Conservation (phyloP, 2,113 vertebrate genomes). For the Hystrix cristata region DNA sequence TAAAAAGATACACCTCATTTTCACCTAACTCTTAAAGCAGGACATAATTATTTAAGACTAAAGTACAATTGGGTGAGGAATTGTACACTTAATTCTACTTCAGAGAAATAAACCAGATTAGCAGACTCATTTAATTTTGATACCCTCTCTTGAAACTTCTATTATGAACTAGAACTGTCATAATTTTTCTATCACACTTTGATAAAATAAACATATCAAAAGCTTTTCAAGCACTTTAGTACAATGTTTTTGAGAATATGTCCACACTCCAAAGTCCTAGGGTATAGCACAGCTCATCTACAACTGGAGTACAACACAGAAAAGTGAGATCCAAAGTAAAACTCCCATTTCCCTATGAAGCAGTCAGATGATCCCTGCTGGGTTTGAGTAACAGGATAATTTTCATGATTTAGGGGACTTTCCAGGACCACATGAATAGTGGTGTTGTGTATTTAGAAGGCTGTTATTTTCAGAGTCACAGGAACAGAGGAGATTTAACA, state of each 20-base stretch:
- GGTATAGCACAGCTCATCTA: not conserved
- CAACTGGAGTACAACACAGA: not conserved
- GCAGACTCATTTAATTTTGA: not conserved
- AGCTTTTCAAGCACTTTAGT: not conserved
- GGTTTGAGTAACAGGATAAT: conserved; percentile 78
- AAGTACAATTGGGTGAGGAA: not conserved
- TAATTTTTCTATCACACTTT: not conserved
- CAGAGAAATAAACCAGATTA: not conserved
- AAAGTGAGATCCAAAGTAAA: conserved; percentile 48
- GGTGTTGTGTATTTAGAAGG: conserved; percentile 68
- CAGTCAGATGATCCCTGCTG: conserved; percentile 63
- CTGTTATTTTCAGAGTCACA: conserved; percentile 75
- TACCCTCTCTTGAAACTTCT: not conserved
- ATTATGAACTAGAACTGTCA: not conserved
- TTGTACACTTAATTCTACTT: conserved; percentile 24
- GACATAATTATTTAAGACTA: not conserved
- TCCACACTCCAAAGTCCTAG: not conserved
- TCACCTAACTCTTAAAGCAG: not conserved
- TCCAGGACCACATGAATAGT: conserved; percentile 69
- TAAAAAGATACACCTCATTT: not conserved
- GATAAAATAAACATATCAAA: not conserved
- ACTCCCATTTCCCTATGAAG: conserved; percentile 64
- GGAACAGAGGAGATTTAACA: conserved; percentile 69
- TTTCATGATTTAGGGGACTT: conserved; percentile 79
- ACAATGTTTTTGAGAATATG: not conserved